Evolutionary conservation across 2,797 vertebrate genomes (phyloP), one percentile per base, ranked within the genome.

Genomic region (Thripadectes ignobilis): DNA sequence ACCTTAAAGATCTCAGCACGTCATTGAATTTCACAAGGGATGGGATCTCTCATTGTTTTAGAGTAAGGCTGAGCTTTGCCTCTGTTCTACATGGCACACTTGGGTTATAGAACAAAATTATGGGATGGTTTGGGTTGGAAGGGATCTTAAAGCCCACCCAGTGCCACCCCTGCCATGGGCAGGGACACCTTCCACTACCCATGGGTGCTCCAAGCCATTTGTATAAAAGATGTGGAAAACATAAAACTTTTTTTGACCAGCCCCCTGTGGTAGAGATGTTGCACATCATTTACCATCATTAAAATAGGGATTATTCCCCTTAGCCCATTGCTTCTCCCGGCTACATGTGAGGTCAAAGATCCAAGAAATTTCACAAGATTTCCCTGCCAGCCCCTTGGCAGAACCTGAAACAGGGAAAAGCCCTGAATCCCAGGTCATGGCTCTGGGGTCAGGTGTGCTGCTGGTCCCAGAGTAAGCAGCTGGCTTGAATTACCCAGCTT

Each of bases 41-140:
- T 68, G 34, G 30, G 32, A 17, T 63, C 41, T 72, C 32, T 74
- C 49, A 10, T 19, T 43, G 13, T 39, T 93, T 21, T 36, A 52
- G 26, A 8, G 6, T 32, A 16, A 58, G 59, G 34, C 34, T 72
- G 38, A 89, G 34, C 39, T 76, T 79, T 79, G 51, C 16, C 34
- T 66, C 41, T 83, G 22, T 74, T 29, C 49, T 41, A 5, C 0
- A 0, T 24, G 41, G 29, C 62, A 36, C 3, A 0, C 27, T 65
- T 88, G 27, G 46, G 61, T 14, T 63, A 6, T 24, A 17, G 30
- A 45, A 43, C 14, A 43, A 41, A 43, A 23, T 30, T 30, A 63
- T 32, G 61, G 14, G 32, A 16, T 43, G 61, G 39, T 3, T 63
- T 32, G 39, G 14, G 20, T 11, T 43, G 39, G 29, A 63, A 63